A percentile compares a stretch with the other conserved stretches of the same genome.
These are phyloP conservation scores for Spinibarbus caldwelli DNA, from an alignment of 2,797 vertebrate species.

Conservation along the genomic window DNA sequence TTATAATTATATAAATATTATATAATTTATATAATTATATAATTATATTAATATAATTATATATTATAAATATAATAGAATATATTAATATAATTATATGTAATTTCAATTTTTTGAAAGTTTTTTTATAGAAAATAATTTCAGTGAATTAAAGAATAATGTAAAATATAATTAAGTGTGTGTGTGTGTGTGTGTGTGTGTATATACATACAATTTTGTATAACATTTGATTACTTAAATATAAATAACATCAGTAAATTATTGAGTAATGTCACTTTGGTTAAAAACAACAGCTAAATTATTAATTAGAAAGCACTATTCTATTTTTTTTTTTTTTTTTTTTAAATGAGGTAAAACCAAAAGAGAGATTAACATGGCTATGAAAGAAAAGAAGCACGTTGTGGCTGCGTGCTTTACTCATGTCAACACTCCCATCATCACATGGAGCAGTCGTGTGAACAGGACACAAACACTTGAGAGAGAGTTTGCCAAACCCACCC, in stretches of 20 bases:
- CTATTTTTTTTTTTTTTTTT: background rate
- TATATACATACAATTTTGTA: background rate
- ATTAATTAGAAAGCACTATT: background rate
- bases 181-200: no score
- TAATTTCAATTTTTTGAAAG: no score
- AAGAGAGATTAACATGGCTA: no score
- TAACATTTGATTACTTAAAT: background rate
- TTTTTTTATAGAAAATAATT: background rate
- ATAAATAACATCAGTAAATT: background rate
- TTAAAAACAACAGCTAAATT: no score
- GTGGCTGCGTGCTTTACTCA: slow-evolving; percentile 13
- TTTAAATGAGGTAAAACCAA: background rate
- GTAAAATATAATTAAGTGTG: no score
- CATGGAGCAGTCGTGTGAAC: slow-evolving; percentile 62
- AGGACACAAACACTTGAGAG: slow-evolving; percentile 61
- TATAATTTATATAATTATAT: no score
- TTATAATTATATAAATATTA: no score
- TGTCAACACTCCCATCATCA: slow-evolving; percentile 67
- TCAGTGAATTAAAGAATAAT: background rate
- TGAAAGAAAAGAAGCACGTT: slow-evolving; percentile 4
- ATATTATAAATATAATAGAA: no score
- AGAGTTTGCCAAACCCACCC: slow-evolving; percentile 74
- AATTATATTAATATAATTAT: no score
- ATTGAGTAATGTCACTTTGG: background rate
- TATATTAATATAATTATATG: no score